A percentile compares a stretch with the other conserved stretches of the same genome.
Conservation (phyloP, 1,140 invertebrate genomes). For the Megalopta genalis region DNA sequence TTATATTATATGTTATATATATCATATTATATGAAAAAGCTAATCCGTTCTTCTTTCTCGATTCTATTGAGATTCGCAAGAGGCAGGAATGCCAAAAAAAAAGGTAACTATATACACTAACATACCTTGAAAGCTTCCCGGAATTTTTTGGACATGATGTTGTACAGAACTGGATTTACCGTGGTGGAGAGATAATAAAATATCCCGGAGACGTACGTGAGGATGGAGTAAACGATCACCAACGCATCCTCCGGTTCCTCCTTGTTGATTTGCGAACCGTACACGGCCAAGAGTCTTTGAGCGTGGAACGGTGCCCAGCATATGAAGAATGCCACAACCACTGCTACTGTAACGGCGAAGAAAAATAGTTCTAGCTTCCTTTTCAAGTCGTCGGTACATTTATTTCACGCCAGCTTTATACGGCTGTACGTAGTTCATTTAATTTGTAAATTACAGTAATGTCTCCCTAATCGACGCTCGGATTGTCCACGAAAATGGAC, state of each 20-base stretch:
- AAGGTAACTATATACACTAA: too few species aligned
- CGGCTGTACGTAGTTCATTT: not conserved
- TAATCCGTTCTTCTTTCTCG: too few species aligned
- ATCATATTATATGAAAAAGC: too few species aligned
- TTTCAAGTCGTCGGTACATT: not conserved
- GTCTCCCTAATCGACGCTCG: too few species aligned
- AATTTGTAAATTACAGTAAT: too few species aligned
- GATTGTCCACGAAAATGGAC: too few species aligned
- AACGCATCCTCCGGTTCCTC: constrained; percentile 67
- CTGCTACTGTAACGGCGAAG: constrained; percentile 87
- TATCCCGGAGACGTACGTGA: constrained; percentile 86
- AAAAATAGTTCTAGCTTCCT: too few species aligned
- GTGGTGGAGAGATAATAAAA: constrained; percentile 88
- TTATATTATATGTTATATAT: too few species aligned
- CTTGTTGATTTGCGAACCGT: constrained; percentile 78
- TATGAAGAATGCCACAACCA: constrained; percentile 95
- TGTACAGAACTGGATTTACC: constrained; percentile 92
- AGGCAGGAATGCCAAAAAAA: too few species aligned
- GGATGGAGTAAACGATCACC: constrained; percentile 81
- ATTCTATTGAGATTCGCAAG: too few species aligned
- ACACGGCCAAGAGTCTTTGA: constrained; percentile 89
- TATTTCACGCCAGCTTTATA: not conserved
- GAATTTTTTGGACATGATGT: constrained; percentile 94
- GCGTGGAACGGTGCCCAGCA: constrained; percentile 98
- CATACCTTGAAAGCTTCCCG: constrained; percentile 90